Evolutionary conservation across 2,797 vertebrate genomes (phyloP), one percentile per base, ranked within the genome.

Genomic region (Leptodactylus fallax): DNA sequence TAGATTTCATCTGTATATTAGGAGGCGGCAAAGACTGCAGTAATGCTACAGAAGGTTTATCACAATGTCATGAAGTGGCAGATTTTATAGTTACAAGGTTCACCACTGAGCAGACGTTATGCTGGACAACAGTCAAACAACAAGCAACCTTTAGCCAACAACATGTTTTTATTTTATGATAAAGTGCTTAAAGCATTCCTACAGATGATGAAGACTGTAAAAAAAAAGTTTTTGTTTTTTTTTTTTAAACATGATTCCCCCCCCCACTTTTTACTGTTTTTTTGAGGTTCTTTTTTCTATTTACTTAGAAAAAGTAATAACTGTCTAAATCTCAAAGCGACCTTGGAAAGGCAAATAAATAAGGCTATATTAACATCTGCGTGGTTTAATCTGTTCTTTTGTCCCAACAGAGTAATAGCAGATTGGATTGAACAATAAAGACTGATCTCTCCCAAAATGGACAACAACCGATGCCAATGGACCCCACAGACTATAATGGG

Each of bases 41-140:
- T 77, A 74, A 74, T 74, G 16, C 13, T 14, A 7, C 36, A 36
- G 36, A 36, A 36, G 36, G 45, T 11, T 82, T n/a, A 49, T 14
- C 19, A 9, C 16, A n/a, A 74, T 36, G n/a, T 36, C 11, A 76
- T 25, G 21, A 45, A n/a, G 23, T n/a, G 16, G 8, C 5, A 76
- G 36, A 61, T 49, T 47, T 61, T 61, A 85, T 21, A 19, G 27
- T 13, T 49, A 76, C 71, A 85, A 61, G 76, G 83, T 84, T 74
- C 82, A 74, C 16, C 6, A 16, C 12, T 14, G 13, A 21, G 25
- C 27, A 60, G 36, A 17, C 0, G 45, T 53, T 14, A 79, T 11
- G 19, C 63, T 63, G 19, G 5, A 63, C 47, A 81, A 21, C 16
- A 19, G 80, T 60, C 45, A 81, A 23, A 19, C 16, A 80, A 58